Conservation (phyloP, 2,113 vertebrate species). For the Lichenostomus cassidix region DNA sequence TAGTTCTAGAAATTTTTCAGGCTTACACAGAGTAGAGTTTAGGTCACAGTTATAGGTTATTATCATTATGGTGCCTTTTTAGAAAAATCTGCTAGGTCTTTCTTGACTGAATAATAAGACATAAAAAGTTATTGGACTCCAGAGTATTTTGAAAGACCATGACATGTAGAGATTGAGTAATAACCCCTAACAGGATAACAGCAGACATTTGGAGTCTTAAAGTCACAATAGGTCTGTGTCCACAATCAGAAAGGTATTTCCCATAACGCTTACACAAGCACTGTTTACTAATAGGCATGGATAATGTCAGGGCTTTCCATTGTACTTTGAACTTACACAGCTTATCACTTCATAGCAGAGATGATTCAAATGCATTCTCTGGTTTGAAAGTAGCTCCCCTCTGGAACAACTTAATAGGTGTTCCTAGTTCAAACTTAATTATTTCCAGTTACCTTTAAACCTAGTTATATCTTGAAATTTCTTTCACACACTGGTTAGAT, state of each 20-base stretch:
- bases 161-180: neutral
- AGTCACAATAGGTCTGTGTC: neutral
- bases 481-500: neutral
- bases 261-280: neutral
- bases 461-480: neutral
- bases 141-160: neutral
- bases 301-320: neutral
- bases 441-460: neutral
- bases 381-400: neutral
- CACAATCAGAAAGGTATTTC: neutral
- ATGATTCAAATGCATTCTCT: neutral
- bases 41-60: neutral
- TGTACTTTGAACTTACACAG: neutral
- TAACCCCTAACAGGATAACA: neutral
- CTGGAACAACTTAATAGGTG: neutral
- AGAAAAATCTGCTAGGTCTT: neutral
- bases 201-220: neutral
- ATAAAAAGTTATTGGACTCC: neutral
- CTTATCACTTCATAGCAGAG: slow-evolving; percentile 9
- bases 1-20: neutral
- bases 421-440: neutral
- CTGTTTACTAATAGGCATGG: neutral
- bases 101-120: neutral
- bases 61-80: neutral
- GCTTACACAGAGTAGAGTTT: accelerated